A percentile compares a stretch with the other conserved stretches of the same genome.
Evolutionary conservation across 2,888 invertebrate genomes (phyloP).

Genomic region (Escarpia spicata): DNA sequence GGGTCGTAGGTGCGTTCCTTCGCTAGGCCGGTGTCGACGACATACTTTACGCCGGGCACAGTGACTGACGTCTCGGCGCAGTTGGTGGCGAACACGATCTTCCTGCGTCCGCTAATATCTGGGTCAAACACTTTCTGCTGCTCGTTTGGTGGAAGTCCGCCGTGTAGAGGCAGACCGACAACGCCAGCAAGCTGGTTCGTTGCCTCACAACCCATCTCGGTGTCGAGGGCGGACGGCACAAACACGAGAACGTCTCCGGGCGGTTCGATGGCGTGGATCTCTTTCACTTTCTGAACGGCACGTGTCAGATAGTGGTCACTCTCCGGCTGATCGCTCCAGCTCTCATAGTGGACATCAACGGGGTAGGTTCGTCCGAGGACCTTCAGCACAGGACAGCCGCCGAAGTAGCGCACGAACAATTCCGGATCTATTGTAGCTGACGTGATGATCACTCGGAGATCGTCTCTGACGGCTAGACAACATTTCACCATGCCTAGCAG

Average conservation of each 20-base stretch:
- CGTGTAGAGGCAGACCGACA: constrained; percentile 53
- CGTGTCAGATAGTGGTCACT: constrained; percentile 45
- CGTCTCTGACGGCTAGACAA: constrained; percentile 48
- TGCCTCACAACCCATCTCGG: constrained; percentile 51
- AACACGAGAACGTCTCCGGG: constrained; percentile 66
- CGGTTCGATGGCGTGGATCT: constrained; percentile 51
- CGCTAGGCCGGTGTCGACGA: constrained; percentile 64
- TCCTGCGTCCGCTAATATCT: constrained; percentile 49
- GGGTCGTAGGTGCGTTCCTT: constrained; percentile 63
- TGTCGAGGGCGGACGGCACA: constrained; percentile 59
- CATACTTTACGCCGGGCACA: constrained; percentile 64
- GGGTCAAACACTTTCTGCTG: constrained; percentile 58
- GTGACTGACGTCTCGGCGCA: constrained; percentile 66
- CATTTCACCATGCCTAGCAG: constrained; percentile 62
- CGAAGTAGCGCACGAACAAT: constrained; percentile 59
- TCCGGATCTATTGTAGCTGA: constrained; percentile 64
- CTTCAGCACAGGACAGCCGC: constrained; percentile 49
- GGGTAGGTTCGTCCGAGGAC: constrained; percentile 63
- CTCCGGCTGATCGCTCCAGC: constrained; percentile 28
- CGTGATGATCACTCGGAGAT: constrained; percentile 60
- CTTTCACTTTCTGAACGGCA: constrained; percentile 53
- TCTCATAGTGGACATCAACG: constrained; percentile 56
- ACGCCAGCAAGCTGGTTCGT: background rate
- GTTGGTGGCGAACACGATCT: constrained; percentile 65
- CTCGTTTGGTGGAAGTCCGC: constrained; percentile 57